Base-by-base conservation (phyloP, 1,140 invertebrate genomes). In the Trachymyrmex cornetzi region DNA sequence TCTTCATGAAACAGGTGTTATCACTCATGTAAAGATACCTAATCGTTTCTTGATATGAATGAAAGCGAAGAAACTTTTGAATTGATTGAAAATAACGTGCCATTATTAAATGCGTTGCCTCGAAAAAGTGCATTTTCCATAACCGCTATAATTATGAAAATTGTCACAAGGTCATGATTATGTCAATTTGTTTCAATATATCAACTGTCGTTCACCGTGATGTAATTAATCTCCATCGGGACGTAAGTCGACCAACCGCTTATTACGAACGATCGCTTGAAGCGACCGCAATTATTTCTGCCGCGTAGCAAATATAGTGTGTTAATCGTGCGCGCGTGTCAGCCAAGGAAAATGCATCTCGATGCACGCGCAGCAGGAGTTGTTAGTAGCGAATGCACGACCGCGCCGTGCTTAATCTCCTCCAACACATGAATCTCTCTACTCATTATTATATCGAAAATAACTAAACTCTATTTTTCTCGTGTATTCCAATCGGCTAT, bases 261-360 rank as follows among this genome's bases (percentile, higher is more conserved):
- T 55, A 24, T 71, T 71, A 71, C 77, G 48, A 14, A 24, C 63
- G 61, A 38, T 66, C 77, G 24, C 24, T 55, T 48, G 27, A 19
- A 80, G 77, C 50, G 16, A 27, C 3, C 64, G 30, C 48, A 80
- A 80, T 80, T 80, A 80, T 38, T 71, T 24, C 30, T 69, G 30
- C 64, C 30, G n/a, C 30, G 30, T 38, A n/a, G n/a, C 57, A 53
- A 38, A 38, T 79, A 66, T 66, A 66, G 24, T 22, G 44, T 57
- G 77, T 69, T 48, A 55, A 75, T 75, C 72, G 72, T 19, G 72
- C 27, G 44, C 63, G 72, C 44, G 63, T 50, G 61, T 57, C 44
- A 53, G 48, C 30, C 16, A 4, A 34, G 61, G 16, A 66, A 24
- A 55, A 57, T 44, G 77, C 77, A 48, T 30, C 63, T 7, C 22